Base-by-base conservation (phyloP, 1,140 invertebrate genomes). In the Manduca sexta region DNA sequence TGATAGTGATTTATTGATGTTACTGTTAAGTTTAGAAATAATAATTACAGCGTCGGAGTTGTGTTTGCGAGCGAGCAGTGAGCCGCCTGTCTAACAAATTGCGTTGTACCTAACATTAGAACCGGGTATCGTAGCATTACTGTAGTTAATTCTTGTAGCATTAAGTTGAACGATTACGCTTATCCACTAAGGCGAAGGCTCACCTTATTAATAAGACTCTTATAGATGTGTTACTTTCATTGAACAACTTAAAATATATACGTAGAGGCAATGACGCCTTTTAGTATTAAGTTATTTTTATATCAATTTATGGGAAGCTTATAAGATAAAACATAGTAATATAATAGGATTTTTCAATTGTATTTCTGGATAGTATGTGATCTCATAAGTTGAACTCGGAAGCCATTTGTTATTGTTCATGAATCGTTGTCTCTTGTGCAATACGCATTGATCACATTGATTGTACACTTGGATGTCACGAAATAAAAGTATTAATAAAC, bases 151-250 rank as follows among this genome's bases (percentile, higher is more conserved):
- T 54, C 63, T 57, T 34, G 44, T 75, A 72, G 71, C 56, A 58
- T 67, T 76, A 79, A 77, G 75, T 72, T 54, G 51, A 82, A 79
- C 72, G 74, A 82, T 74, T 79, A 82, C 78, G 75, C 78, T 82
- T 82, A 82, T 68, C 56, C 56, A 52, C 52, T 48, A 68, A 74
- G 78, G 72, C 63, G 63, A 45, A 54, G 15, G 17, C 45, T 63
- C 60, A 68, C 76, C 75, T 78, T 79, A 72, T 74, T 73, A 73
- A 77, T 81, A 81, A 79, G 75, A 81, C 75, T 81, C 21, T n/a
- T n/a, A 26, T 78, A 68, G 68, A 66, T 61, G 69, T 77, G 68
- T 71, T 75, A 64, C 61, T 64, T 72, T 68, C 69, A 69, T 68
- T 62, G 61, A 76, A 76, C 70, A 75, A 69, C 68, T 65, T 74